Base-by-base conservation (phyloP, 2,113 vertebrate species). In the Hemichromis elongatus region DNA sequence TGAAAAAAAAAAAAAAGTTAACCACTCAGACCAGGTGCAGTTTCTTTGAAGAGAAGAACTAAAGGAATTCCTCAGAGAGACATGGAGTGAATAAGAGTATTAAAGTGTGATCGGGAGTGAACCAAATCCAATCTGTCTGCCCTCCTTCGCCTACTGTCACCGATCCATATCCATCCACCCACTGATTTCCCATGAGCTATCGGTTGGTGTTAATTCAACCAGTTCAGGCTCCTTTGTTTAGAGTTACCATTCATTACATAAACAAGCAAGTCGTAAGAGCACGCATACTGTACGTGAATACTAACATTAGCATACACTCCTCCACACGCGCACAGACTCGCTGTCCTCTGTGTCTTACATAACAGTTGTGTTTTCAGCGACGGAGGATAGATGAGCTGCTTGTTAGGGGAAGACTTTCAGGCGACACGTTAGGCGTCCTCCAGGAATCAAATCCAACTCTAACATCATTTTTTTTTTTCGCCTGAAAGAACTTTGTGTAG, bases 91-190 rank as follows among this genome's bases (percentile, higher is more conserved):
- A 56, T 9, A 1, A 57, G 47, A 90, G 77, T 14, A 19, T 81
- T 82, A 13, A 81, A 90, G 57, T 90, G 82, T 84, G 63, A 86
- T 59, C 42, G 18, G 55, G 33, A 83, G 37, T 77, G 79, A 91
- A 92, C 70, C 33, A 56, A 79, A 84, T 91, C 83, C 82, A 84
- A 68, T 87, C 84, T 12, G 37, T 56, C 30, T 28, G 47, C 59
- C 81, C 13, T 88, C 55, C 81, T 83, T 63, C 82, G 78, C 84
- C 40, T 82, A 40, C 90, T 83, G 90, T 88, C 84, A 79, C 35
- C 24, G 13, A 94, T 96, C 93, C 84, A 88, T 94, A 93, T 91
- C 93, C 92, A 90, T 92, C 91, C 92, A 19, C 93, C 91, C 87
- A 90, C 93, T 90, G 86, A 91, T 93, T 93, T 92, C 93, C 90